Evolutionary conservation across 2,797 vertebrate species (phyloP), one percentile per base, ranked within the genome.

Genomic region (Amblyopsis hoosieri): DNA sequence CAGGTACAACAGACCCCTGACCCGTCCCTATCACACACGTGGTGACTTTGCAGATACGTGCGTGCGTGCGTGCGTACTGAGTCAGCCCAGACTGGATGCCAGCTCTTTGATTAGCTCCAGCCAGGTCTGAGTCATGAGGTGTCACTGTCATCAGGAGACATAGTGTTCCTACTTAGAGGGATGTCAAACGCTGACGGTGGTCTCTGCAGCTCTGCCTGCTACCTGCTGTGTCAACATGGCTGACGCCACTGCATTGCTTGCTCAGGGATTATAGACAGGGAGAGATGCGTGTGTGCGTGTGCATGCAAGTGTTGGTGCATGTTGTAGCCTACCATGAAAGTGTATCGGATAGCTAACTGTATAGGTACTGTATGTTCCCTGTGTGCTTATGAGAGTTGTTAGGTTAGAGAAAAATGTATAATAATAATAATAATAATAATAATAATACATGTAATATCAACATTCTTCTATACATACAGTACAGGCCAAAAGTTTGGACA

Each of bases 131-230:
- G 60, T 63, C 76, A 74, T 51, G 77, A 88, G 81, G 71, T 64
- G 85, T 67, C 72, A 61, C 69, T 75, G 77, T 75, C 79, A 78
- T 84, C 78, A 83, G 66, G 56, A 62, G 69, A 78, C 86, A 77
- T 13, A 73, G 60, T 64, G 69, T 72, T 69, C 85, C 74, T 63
- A 71, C 83, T 84, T 81, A 71, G 82, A 72, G 65, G 6, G 51
- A 76, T 78, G 82, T 85, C 81, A 91, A 81, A 89, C 81, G 63
- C 72, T 51, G 60, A 76, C 77, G 77, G 78, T 64, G 53, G 64
- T 23, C 42, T n/a, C 57, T 50, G 56, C 58, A 56, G 49, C 62
- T 49, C 60, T 62, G 54, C 54, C 76, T 75, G 72, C 75, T 69
- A 62, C 87, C 84, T 80, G 82, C 87, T 82, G 87, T 17, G 76